Percentiles rank a stretch among this genome's conserved stretches.
phyloP scores from a whole-genome alignment of 2,888 invertebrate species.

The Caenorhabditis sulstoni region DNA sequence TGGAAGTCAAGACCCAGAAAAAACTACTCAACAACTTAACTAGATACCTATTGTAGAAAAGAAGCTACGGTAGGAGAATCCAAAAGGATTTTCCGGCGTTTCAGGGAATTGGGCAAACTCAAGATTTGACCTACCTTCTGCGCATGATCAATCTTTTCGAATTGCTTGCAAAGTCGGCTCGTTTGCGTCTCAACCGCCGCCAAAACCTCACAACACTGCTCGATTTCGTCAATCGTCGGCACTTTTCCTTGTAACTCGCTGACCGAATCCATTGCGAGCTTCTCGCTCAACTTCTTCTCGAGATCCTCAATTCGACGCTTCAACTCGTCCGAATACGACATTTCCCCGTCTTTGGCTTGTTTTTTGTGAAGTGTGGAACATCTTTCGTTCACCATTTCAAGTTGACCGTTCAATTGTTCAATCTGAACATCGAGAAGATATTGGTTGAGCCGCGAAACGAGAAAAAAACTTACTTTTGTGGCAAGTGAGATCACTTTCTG shows the following conservation, averaged over 20 bases:
- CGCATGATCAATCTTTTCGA: slow-evolving; percentile 77
- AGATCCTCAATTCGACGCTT: slow-evolving; percentile 74
- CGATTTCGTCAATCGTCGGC: slow-evolving; percentile 77
- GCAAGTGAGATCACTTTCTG: slow-evolving; percentile 79
- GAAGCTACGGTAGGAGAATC: no score
- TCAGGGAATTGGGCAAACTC: no score
- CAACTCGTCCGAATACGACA: slow-evolving; percentile 72
- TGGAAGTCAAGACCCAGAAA: no score
- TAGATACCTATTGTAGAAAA: no score
- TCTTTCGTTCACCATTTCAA: slow-evolving; percentile 77
- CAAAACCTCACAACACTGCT: slow-evolving; percentile 77
- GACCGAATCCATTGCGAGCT: slow-evolving; percentile 61
- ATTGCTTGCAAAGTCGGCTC: slow-evolving; percentile 74
- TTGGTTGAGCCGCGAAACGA: neutral
- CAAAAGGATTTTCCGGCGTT: no score
- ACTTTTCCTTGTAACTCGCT: slow-evolving; percentile 67
- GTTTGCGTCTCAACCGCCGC: slow-evolving; percentile 79
- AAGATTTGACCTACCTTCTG: slow-evolving; percentile 65
- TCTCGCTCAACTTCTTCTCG: slow-evolving; percentile 75
- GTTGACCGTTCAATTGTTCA: slow-evolving; percentile 77
- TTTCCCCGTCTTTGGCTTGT: slow-evolving; percentile 62
- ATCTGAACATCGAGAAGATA: slow-evolving; percentile 54
- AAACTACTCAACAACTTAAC: no score
- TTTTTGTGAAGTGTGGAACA: slow-evolving; percentile 77
- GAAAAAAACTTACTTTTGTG: slow-evolving; percentile 69